Evolutionary conservation across 2,113 vertebrate genomes (phyloP).

Genomic region (Spermophilus dauricus): DNA sequence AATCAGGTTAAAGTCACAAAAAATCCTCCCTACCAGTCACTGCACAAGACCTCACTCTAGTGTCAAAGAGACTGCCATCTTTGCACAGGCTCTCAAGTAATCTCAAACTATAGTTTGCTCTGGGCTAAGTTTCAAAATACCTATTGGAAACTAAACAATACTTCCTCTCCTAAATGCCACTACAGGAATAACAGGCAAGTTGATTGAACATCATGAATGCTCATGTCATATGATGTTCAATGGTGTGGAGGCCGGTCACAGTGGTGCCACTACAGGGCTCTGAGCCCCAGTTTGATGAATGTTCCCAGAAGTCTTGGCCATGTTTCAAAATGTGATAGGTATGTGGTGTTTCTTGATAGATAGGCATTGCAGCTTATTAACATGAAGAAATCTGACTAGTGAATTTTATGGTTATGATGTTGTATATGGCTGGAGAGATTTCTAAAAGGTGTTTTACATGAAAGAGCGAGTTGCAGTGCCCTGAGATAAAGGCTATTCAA

Average conservation of each 20-base stretch:
- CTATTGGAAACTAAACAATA: neutral
- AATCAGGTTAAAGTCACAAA: neutral
- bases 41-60: neutral
- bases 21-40: neutral
- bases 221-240: neutral
- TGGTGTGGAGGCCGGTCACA: neutral
- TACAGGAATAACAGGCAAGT: neutral
- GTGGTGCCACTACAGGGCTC: neutral
- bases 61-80: neutral
- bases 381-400: neutral
- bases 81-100: neutral
- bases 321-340: constrained; percentile 34
- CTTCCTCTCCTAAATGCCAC: neutral
- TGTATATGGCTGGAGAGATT: neutral
- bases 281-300: neutral
- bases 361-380: neutral
- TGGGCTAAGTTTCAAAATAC: neutral
- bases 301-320: constrained; percentile 35
- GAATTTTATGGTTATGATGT: constrained; percentile 7
- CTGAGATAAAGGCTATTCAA: neutral
- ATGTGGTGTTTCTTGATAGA: neutral
- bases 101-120: neutral
- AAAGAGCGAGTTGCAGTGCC: neutral
- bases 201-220: neutral
- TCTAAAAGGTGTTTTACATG: constrained; percentile 44